Percentiles rank a stretch among this genome's conserved stretches.
Conservation (phyloP, 2,797 vertebrate species). For the Gymnothorax javanicus region DNA sequence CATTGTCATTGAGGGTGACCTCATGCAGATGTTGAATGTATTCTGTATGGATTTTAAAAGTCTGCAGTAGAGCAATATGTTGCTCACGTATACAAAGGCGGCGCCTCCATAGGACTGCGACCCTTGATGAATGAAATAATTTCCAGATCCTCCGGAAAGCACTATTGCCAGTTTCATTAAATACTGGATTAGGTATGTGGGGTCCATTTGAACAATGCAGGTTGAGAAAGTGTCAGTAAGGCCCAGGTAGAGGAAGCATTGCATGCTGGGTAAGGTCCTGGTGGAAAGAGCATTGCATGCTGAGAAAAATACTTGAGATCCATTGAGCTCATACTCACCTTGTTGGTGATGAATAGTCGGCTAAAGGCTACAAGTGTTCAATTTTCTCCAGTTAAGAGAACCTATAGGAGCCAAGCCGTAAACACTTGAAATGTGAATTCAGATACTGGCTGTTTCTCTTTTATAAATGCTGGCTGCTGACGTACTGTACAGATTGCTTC, state of each 20-base stretch:
- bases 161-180: neutral
- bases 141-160: neutral
- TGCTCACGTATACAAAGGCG: neutral
- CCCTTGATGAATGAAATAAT: neutral
- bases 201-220: neutral
- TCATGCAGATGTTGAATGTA: neutral
- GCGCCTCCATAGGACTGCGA: neutral
- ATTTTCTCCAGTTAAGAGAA: neutral
- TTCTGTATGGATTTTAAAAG: neutral
- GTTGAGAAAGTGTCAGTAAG: neutral
- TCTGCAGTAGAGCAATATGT: neutral
- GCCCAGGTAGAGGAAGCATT: neutral
- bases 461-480: neutral
- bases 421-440: neutral
- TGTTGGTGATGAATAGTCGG: too few species aligned
- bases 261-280: constrained; percentile 21
- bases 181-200: neutral
- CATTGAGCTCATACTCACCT: neutral
- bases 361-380: too few species aligned
- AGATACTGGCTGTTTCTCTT: neutral
- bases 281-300: neutral
- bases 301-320: neutral
- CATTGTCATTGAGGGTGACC: neutral
- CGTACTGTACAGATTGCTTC: neutral
- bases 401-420: neutral